Conservation (phyloP, 1,140 invertebrate genomes). For the Tetragnatha versicolor region DNA sequence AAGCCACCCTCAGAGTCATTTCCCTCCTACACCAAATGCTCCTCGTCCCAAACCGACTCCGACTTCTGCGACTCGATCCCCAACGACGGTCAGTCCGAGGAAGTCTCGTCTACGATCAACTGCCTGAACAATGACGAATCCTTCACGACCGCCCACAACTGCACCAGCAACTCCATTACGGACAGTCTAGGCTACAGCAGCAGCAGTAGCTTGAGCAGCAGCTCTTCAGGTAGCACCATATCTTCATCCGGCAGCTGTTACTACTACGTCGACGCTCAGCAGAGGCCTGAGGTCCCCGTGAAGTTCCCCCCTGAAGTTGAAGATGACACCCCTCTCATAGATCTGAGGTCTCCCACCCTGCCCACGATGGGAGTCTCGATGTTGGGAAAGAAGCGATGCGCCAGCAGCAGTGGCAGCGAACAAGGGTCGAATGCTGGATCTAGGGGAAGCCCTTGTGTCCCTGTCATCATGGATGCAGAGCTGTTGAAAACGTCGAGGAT, state of each 20-base stretch:
- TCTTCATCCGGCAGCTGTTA: constrained; percentile 44
- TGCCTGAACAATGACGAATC: constrained; percentile 37
- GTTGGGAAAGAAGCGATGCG: constrained; percentile 51
- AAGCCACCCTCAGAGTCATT: constrained; percentile 35
- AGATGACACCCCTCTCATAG: constrained; percentile 34
- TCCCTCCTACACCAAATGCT: constrained; percentile 11
- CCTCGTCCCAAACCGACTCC: constrained; percentile 38
- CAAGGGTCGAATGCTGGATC: constrained; percentile 46
- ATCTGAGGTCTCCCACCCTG: constrained; percentile 21
- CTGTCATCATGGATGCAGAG: constrained; percentile 2
- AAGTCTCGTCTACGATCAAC: constrained; percentile 13
- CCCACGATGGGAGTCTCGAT: constrained; percentile 56
- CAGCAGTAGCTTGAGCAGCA: constrained; percentile 41
- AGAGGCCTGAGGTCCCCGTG: constrained; percentile 34
- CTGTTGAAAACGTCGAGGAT: constrained; percentile 30
- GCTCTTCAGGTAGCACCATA: constrained; percentile 42
- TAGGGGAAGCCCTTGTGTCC: constrained; percentile 31
- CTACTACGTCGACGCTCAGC: constrained; percentile 48
- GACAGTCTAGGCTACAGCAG: constrained; percentile 33
- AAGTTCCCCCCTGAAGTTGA: constrained; percentile 32
- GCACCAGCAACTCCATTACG: constrained; percentile 22
- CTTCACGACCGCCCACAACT: constrained; percentile 24
- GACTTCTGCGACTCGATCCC: constrained; percentile 5
- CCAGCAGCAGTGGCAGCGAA: constrained; percentile 47
- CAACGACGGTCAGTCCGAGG: constrained; percentile 10